These are phyloP conservation scores for Oryzias dopingdopingensis DNA, from an alignment of 2,797 vertebrate genomes.

Conservation along the genomic window DNA sequence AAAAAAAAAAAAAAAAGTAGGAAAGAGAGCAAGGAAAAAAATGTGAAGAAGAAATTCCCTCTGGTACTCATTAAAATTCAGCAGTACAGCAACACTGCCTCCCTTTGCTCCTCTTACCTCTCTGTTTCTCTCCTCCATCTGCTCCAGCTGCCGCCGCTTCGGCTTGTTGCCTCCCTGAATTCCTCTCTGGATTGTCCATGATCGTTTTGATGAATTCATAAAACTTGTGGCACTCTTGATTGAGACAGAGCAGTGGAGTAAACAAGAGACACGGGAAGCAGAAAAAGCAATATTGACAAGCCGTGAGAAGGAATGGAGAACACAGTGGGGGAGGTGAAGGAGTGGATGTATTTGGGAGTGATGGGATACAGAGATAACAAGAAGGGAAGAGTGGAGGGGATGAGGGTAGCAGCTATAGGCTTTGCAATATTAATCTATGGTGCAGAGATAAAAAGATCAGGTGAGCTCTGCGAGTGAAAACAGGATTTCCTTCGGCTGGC, in stretches of 20 bases:
- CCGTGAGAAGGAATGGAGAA: conserved; percentile 9
- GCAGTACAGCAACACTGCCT: conserved; percentile 53
- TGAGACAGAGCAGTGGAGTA: conserved; percentile 60
- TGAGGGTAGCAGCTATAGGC: conserved; percentile 42
- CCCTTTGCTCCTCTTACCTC: conserved; percentile 40
- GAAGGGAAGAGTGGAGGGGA: conserved; percentile 32
- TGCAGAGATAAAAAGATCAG: conserved; percentile 55
- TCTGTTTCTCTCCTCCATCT: conserved; percentile 44
- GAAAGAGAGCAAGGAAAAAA: conserved; percentile 41
- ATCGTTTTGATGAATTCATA: conserved; percentile 83
- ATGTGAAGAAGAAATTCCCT: conserved; percentile 77
- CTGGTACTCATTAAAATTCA: conserved; percentile 83
- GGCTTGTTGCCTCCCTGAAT: conserved; percentile 64
- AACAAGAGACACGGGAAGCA: conserved; percentile 44
- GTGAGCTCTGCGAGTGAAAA: conserved; percentile 44
- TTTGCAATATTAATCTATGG: conserved; percentile 63
- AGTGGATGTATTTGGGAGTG: conserved; percentile 33
- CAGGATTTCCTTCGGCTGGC: conserved; percentile 44
- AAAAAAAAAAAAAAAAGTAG: conserved; percentile 14
- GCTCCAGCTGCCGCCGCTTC: conserved; percentile 56
- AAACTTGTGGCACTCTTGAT: conserved; percentile 71
- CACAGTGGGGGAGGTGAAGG: conserved; percentile 16
- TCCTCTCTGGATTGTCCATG: conserved; percentile 68
- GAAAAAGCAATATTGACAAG: conserved; percentile 50
- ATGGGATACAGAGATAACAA: conserved; percentile 56